Evolutionary conservation across 2,888 invertebrate genomes (phyloP), one percentile per base, ranked within the genome.

Genomic region (Autographa pulchrina): DNA sequence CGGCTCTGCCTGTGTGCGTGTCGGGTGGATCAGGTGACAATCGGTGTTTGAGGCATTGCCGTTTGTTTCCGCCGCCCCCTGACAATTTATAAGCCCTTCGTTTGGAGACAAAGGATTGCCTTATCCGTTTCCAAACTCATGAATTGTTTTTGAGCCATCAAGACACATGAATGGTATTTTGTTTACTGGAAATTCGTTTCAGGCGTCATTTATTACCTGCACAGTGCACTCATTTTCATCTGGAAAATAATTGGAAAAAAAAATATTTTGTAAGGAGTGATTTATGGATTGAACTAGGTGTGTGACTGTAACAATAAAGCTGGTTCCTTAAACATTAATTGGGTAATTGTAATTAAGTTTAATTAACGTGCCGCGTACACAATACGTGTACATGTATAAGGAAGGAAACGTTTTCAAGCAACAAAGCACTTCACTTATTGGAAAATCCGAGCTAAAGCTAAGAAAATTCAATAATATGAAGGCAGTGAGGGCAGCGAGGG

Each of bases 401-500:
- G 56, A 68, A 66, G 67, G 43, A 59, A 60, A 59, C 71, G 63
- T 83, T 84, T 77, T 77, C 75, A 83, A 78, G 77, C 82, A 81
- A 83, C 88, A 85, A 88, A 89, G 85, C 83, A 88, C 86, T 90
- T 85, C 80, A 89, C 86, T 88, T 88, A 89, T 91, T 90, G 90
- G 86, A 90, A 91, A 90, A 90, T 86, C 86, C 73, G 72, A 84
- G 82, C 76, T 81, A 71, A 84, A 82, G 84, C 86, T 87, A 85
- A 88, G 89, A 88, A 91, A 90, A 90, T 91, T 91, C 87, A 89
- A 90, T 91, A 91, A 88, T 85, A 86, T 84, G 81, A 83, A 81
- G 82, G 84, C 79, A 83, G 77, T 72, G 77, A 83, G 81, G 83
- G 84, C 79, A 83, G 77, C 73, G 77, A 83, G 81, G 83, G 84